Base-by-base conservation (phyloP, 1,140 invertebrate genomes). In the Adelges cooleyi region DNA sequence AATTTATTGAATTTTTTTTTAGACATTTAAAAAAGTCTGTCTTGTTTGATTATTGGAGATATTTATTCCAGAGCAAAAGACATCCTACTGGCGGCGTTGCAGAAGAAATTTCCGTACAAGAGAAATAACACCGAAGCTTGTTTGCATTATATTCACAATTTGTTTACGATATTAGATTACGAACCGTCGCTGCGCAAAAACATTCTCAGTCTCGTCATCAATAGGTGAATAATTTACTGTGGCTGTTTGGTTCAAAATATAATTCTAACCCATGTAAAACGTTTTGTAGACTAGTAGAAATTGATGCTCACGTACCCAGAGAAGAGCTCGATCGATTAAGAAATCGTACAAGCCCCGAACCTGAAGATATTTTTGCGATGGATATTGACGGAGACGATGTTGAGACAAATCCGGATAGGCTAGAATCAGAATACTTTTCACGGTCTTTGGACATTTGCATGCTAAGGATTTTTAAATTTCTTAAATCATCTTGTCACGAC, bases 281-380 rank as follows among this genome's bases (percentile, higher is more conserved):
- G 36, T 42, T 51, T 75, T 75, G 49, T 68, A 86, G 84, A 70
- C 73, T 90, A 69, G 74, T 85, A 27, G 73, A 80, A 56, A 74
- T 89, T 67, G 87, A 90, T 77, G 82, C 86, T 0, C 80, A 81
- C 72, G 77, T 80, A 48, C 79, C 83, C 33, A 76, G 76, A 59
- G 75, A 77, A 65, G 78, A 81, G 70, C 77, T 83, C 44, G 75
- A 79, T 53, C 72, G 74, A 48, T 69, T 71, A n/a, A 74, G 76
- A 62, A 69, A 73, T 18, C 69, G 73, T 3, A 68, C 74, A 52
- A 71, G 73, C 3, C 72, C 74, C 56, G 70, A 73, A 54, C 71
- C 76, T 5, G 74, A 77, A 50, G 71, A 74, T 36, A 73, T 67
- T 71, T 81, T 65, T 80, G 81, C 69, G 51, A 77, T 80, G 71